phyloP scores from a whole-genome alignment of 2,888 invertebrate species.

The Lithophane ornitopus region DNA sequence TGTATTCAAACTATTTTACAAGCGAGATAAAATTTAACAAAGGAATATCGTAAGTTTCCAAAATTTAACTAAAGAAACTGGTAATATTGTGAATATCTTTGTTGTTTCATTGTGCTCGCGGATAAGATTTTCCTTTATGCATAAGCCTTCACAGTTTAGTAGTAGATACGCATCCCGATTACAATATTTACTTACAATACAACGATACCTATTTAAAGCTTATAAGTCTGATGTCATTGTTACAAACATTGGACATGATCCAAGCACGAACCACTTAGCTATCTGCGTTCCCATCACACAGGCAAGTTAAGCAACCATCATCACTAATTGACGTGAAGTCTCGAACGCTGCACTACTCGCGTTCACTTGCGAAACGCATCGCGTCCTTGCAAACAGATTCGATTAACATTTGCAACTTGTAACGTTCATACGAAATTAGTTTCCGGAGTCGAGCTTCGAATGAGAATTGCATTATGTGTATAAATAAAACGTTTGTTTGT shows the following conservation, averaged over 20 bases:
- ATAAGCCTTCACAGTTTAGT: background rate
- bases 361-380: conserved; percentile 56
- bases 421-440: conserved; percentile 58
- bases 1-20: conserved; percentile 52
- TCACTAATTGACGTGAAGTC: conserved; percentile 36
- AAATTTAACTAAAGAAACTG: conserved; percentile 43
- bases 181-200: conserved; percentile 4
- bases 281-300: conserved; percentile 29
- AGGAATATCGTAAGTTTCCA: conserved; percentile 48
- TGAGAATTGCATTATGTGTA: conserved; percentile 41
- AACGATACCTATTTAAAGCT: background rate
- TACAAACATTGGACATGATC: conserved; percentile 21
- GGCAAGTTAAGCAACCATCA: conserved; percentile 37
- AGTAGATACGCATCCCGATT: conserved; percentile 3
- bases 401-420: conserved; percentile 63
- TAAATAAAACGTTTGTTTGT: conserved; percentile 42
- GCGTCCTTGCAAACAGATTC: conserved; percentile 63
- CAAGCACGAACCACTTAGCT: conserved; percentile 27
- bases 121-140: conserved; percentile 1
- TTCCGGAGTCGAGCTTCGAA: conserved; percentile 57
- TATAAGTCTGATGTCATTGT: conserved; percentile 8
- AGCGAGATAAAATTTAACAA: conserved; percentile 52
- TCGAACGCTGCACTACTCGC: conserved; percentile 17
- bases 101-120: conserved; percentile 23
- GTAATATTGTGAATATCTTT: conserved; percentile 30